Conservation (phyloP, 2,797 vertebrate genomes). For the Gephyroberyx darwinii region DNA sequence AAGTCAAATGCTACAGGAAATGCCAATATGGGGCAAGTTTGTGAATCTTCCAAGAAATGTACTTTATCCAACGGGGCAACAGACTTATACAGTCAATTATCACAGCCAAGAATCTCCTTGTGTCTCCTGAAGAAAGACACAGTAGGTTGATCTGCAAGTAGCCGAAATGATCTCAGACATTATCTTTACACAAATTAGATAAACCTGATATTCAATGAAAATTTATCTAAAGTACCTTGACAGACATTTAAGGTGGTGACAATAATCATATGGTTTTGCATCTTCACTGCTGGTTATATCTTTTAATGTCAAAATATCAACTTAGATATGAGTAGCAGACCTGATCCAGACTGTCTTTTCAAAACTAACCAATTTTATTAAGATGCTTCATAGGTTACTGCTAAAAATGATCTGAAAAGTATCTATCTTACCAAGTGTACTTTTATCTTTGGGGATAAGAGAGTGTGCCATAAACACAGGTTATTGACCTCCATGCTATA, state of each 20-base stretch:
- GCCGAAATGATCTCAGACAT: too few species aligned
- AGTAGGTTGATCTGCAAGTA: too few species aligned
- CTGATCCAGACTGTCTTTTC: not conserved
- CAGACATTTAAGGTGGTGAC: not conserved
- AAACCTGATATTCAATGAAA: too few species aligned
- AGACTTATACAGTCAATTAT: not conserved
- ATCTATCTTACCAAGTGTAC: not conserved
- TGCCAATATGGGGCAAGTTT: not conserved
- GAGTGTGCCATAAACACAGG: conserved; percentile 51
- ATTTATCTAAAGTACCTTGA: not conserved
- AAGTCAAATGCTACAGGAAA: conserved; percentile 4
- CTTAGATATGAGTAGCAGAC: not conserved
- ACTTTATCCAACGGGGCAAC: conserved; percentile 12
- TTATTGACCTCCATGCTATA: conserved; percentile 30
- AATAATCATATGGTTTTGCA: not conserved
- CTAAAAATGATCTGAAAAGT: not conserved
- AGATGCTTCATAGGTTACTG: not conserved
- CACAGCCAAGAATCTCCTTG: too few species aligned
- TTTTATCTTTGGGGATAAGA: conserved; percentile 56
- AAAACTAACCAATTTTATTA: not conserved
- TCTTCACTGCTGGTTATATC: not conserved
- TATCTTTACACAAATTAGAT: too few species aligned
- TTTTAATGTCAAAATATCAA: not conserved
- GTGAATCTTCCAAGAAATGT: not conserved
- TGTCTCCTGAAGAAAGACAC: too few species aligned